Conservation (phyloP, 2,888 invertebrate genomes). For the Eupithecia dodoneata region DNA sequence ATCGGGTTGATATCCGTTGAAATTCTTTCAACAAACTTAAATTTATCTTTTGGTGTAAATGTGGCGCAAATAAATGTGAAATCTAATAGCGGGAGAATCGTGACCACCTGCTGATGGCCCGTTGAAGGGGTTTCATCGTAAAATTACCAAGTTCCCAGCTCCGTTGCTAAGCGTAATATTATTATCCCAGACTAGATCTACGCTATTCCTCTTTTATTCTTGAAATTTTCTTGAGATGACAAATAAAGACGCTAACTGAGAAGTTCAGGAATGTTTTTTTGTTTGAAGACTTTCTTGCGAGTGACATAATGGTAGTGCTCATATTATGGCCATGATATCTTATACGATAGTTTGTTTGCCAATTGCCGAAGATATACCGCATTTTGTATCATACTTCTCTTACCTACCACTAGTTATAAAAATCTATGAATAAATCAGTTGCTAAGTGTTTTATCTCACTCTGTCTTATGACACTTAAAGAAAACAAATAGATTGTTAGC, state of each 20-base stretch:
- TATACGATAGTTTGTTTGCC: no score
- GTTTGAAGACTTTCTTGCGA: not conserved
- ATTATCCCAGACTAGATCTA: not conserved
- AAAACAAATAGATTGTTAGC: no score
- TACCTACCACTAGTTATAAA: no score
- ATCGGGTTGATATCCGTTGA: not conserved
- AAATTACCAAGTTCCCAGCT: conserved; percentile 39
- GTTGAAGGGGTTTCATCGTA: conserved; percentile 48
- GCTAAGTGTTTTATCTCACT: no score
- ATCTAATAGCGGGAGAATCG: conserved; percentile 49
- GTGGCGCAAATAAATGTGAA: conserved; percentile 59
- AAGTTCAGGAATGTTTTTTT: not conserved
- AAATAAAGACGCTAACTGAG: not conserved
- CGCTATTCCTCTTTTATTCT: not conserved
- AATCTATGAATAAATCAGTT: no score
- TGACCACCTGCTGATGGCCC: conserved; percentile 57
- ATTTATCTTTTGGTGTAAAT: conserved; percentile 6
- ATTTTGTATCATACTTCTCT: no score
- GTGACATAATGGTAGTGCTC: no score
- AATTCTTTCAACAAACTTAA: not conserved
- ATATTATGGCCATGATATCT: no score
- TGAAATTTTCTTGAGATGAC: not conserved
- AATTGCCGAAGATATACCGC: no score
- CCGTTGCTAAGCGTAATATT: not conserved
- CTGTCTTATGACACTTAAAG: no score